These are phyloP conservation scores for Atractosteus spatula DNA, from an alignment of 2,113 vertebrate species.

Conservation along the genomic window DNA sequence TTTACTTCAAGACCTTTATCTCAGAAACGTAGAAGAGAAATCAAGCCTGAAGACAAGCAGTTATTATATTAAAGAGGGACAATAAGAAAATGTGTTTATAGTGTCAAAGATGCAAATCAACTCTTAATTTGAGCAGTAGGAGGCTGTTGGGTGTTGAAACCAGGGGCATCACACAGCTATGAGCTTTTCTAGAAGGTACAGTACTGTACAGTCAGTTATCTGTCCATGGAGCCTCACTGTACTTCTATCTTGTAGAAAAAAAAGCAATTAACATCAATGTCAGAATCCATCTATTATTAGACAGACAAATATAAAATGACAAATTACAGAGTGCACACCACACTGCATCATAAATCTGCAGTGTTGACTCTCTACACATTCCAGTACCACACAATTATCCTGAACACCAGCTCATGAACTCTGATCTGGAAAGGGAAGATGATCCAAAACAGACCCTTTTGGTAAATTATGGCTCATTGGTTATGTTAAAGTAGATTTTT, in stretches of 20 bases:
- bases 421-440: too few species aligned
- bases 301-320: slow-evolving; percentile 61
- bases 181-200: not conserved
- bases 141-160: not conserved
- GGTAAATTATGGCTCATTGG: too few species aligned
- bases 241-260: slow-evolving; percentile 44
- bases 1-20: not conserved
- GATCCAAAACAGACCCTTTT: too few species aligned
- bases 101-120: slow-evolving; percentile 7
- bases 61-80: slow-evolving; percentile 6
- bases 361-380: not conserved
- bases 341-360: slow-evolving; percentile 23
- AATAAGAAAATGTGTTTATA: slow-evolving; percentile 28
- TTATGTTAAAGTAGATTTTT: too few species aligned
- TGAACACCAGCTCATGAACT: not conserved
- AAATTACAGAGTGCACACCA: slow-evolving; percentile 45
- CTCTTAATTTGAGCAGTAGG: slow-evolving; percentile 20
- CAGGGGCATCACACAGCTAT: slow-evolving; percentile 11
- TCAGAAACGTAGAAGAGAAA: not conserved
- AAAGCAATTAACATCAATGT: slow-evolving; percentile 71
- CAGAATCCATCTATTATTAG: slow-evolving; percentile 66
- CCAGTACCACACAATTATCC: not conserved
- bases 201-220: slow-evolving; percentile 13
- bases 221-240: slow-evolving; percentile 4
- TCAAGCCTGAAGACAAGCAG: slow-evolving; percentile 1